Evolutionary conservation across 2,888 invertebrate species (phyloP).

Genomic region (Mellilla xanthometata): DNA sequence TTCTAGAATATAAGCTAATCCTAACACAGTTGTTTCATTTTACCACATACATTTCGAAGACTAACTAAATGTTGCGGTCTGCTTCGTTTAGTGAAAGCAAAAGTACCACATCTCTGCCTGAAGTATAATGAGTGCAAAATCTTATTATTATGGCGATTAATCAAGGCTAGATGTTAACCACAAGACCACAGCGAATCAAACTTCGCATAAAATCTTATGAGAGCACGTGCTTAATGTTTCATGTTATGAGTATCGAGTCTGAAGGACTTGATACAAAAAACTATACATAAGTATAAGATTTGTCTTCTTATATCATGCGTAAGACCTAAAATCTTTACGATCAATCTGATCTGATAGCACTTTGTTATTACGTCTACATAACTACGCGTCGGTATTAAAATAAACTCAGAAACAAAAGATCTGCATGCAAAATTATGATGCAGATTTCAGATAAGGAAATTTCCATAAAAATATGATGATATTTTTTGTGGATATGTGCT

Average conservation of each 20-base stretch:
- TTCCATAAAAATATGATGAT: slow-evolving; percentile 36
- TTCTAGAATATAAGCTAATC: slow-evolving; percentile 48
- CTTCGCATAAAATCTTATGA: slow-evolving; percentile 3
- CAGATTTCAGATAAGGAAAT: slow-evolving; percentile 41
- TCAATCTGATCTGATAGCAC: slow-evolving; percentile 28
- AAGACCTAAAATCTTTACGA: slow-evolving; percentile 24
- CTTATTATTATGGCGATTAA: background rate
- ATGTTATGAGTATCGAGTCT: background rate
- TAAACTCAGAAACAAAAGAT: slow-evolving; percentile 39
- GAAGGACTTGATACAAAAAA: background rate
- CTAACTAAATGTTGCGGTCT: no score
- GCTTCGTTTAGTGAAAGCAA: no score
- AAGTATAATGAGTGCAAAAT: no score
- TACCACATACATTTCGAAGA: no score
- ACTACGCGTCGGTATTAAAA: slow-evolving; percentile 21
- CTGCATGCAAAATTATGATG: slow-evolving; percentile 48
- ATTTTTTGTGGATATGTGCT: slow-evolving; percentile 31
- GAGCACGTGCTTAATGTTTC: background rate
- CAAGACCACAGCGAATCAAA: background rate
- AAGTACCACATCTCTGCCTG: no score
- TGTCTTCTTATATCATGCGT: background rate
- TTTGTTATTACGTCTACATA: slow-evolving; percentile 24
- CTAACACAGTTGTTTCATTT: slow-evolving; percentile 22
- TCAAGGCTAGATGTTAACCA: background rate
- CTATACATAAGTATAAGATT: background rate